Percentiles rank a stretch among this genome's conserved stretches.
Conservation (phyloP, 2,797 vertebrate species). For the Lophius americanus region DNA sequence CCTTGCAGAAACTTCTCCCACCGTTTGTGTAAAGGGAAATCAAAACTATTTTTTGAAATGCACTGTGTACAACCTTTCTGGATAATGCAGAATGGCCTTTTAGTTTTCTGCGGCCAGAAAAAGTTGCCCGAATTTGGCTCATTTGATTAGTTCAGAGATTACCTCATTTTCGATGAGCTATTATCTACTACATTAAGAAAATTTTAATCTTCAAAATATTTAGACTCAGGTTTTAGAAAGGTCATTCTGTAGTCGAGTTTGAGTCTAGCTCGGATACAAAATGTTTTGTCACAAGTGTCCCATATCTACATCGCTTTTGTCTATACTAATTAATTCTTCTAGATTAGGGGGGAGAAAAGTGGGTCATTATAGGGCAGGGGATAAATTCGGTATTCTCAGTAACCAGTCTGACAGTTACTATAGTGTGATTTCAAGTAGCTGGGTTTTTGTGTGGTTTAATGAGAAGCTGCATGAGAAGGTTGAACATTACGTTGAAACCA, state of each 20-base stretch:
- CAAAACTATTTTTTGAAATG: neutral
- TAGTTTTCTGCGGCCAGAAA: conserved; percentile 17
- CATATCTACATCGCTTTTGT: conserved; percentile 39
- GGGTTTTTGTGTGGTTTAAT: conserved; percentile 48
- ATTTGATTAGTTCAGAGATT: neutral
- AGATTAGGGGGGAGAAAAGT: neutral
- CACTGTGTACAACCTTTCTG: neutral
- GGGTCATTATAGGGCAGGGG: neutral
- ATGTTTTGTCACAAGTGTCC: conserved; percentile 20
- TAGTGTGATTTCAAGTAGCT: conserved; percentile 27
- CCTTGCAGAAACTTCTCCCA: neutral
- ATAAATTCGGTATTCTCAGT: conserved; percentile 17
- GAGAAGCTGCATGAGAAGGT: conserved; percentile 50
- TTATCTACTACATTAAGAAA: neutral
- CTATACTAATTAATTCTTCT: conserved; percentile 10
- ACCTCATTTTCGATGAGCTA: neutral
- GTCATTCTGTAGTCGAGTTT: neutral
- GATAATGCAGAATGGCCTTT: neutral
- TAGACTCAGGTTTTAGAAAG: neutral
- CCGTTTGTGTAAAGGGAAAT: neutral
- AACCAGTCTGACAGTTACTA: conserved; percentile 18
- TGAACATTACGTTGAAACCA: conserved; percentile 57
- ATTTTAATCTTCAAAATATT: neutral
- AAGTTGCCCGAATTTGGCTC: neutral
- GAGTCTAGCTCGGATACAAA: neutral